Evolutionary conservation across 2,113 vertebrate genomes (phyloP).

Genomic region (Pongo abelii): DNA sequence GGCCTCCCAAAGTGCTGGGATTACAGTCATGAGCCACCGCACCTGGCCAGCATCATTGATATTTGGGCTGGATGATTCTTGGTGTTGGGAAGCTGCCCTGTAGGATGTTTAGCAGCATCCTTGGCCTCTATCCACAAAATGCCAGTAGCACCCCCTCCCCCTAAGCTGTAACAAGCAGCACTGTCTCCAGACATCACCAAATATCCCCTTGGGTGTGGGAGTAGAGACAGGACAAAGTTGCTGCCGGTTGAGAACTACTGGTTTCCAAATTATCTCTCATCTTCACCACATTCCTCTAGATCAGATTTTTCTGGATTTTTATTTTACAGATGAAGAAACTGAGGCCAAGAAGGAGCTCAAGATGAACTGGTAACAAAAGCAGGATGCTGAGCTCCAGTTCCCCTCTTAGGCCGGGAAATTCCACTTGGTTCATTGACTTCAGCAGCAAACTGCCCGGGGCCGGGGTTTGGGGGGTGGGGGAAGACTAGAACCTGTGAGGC

Average conservation of each 20-base stretch:
- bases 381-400: neutral
- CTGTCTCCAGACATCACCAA: neutral
- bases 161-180: neutral
- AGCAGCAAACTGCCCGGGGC: neutral
- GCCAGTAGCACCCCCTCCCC: neutral
- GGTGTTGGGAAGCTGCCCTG: neutral
- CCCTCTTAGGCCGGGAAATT: neutral
- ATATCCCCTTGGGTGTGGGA: neutral
- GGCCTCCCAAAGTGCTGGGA: too few relatives aligned
- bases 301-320: neutral
- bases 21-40: too few relatives aligned
- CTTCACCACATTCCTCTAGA: neutral
- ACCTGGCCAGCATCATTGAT: neutral
- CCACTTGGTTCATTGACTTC: neutral
- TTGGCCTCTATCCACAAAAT: neutral
- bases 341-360: neutral
- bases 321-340: neutral
- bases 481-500: neutral
- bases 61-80: neutral
- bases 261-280: neutral
- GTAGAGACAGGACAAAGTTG: accelerated
- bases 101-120: neutral
- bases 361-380: neutral
- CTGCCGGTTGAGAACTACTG: neutral
- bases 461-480: neutral